Conservation (phyloP, 92 coral and sea anemone genomes). For the Heteractis magnifica region DNA sequence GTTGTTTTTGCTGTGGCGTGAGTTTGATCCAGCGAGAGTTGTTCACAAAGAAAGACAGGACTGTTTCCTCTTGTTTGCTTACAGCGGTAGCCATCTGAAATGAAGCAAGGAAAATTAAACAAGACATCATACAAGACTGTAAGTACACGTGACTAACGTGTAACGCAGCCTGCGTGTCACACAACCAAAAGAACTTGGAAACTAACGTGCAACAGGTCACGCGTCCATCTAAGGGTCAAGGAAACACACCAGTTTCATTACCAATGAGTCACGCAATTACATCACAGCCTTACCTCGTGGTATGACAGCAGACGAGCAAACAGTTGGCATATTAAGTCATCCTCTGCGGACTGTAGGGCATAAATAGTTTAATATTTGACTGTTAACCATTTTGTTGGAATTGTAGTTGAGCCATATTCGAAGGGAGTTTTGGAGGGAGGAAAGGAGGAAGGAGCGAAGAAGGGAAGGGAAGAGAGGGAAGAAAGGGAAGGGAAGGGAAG, state of each 20-base stretch:
- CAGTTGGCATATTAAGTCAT: conserved; percentile 63
- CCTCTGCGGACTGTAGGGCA: conserved; percentile 56
- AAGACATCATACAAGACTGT: not conserved
- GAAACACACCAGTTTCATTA: not conserved
- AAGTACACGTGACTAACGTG: too few species aligned
- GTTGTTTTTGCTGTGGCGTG: conserved; percentile 59
- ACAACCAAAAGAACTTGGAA: too few species aligned
- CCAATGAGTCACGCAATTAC: not conserved
- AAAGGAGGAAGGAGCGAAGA: too few species aligned
- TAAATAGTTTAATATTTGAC: not conserved
- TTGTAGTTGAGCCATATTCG: too few species aligned
- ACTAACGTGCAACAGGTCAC: not conserved
- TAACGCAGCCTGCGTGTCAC: too few species aligned
- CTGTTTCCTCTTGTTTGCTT: conserved; percentile 76
- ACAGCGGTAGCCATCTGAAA: conserved; percentile 62
- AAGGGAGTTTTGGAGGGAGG: too few species aligned
- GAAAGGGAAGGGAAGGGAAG: too few species aligned
- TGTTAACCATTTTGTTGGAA: too few species aligned
- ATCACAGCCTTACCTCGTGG: conserved; percentile 54
- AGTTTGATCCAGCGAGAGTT: conserved; percentile 78
- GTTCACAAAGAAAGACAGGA: conserved; percentile 75
- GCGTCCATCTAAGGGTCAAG: too few species aligned
- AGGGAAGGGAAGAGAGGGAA: too few species aligned
- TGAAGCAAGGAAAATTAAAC: not conserved
- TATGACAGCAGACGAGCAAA: conserved; percentile 68